These are phyloP conservation scores for Syrmaticus mikado DNA, from an alignment of 2,113 vertebrate species.

Conservation along the genomic window DNA sequence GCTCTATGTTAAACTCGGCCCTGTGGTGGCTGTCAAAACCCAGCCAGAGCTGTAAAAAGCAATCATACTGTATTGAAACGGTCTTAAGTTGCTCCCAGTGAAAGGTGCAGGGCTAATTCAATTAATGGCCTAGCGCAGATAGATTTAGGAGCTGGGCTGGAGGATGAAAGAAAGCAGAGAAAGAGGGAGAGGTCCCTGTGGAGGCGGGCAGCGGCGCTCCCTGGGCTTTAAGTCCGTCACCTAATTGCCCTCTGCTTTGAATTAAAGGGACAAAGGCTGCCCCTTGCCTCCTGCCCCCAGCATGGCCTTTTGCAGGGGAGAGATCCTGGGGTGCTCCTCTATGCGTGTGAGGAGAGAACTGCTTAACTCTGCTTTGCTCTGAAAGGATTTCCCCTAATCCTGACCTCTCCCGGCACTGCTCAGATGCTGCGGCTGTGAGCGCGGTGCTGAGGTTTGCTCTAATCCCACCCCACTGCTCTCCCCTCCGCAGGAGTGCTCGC, in stretches of 20 bases:
- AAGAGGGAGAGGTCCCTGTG: neutral
- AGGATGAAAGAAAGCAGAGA: slow-evolving; percentile 35
- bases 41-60: neutral
- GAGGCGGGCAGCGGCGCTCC: neutral
- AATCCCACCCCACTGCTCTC: slow-evolving; percentile 56
- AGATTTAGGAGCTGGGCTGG: slow-evolving; percentile 33
- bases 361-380: slow-evolving; percentile 61
- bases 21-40: neutral
- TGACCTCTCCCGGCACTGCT: slow-evolving; percentile 52
- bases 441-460: neutral
- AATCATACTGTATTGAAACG: neutral
- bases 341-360: neutral
- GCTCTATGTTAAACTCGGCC: neutral
- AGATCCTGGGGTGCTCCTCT: neutral
- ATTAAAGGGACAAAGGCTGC: slow-evolving; percentile 24
- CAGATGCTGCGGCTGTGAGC: neutral
- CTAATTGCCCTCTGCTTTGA: slow-evolving; percentile 50
- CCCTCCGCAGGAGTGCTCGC: slow-evolving; percentile 17
- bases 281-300: slow-evolving; percentile 45
- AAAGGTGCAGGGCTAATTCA: slow-evolving; percentile 55
- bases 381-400: slow-evolving; percentile 78
- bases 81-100: slow-evolving; percentile 16
- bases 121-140: slow-evolving; percentile 30
- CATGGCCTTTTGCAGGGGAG: slow-evolving; percentile 7
- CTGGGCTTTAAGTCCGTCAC: slow-evolving; percentile 41